phyloP scores from a whole-genome alignment of 2,797 vertebrate genomes.

The Aselliscus stoliczkanus region DNA sequence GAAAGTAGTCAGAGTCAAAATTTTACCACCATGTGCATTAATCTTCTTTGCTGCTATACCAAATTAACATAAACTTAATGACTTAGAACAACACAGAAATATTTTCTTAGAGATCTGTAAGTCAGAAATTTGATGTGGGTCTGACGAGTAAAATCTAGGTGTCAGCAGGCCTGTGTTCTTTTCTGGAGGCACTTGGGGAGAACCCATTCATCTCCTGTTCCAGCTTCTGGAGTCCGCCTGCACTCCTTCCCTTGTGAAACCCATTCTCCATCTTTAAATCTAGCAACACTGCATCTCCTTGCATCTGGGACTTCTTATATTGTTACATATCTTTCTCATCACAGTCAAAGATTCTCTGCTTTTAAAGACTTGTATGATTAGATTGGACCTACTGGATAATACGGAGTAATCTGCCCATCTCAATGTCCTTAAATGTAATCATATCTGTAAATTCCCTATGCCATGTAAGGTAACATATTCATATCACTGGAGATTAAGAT shows the following conservation, averaged over 20 bases:
- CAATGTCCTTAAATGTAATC: background rate
- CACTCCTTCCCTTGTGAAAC: background rate
- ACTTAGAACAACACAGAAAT: background rate
- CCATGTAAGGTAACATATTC: background rate
- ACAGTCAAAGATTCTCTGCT: background rate
- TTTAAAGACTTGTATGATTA: background rate
- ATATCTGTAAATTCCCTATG: background rate
- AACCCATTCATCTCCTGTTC: background rate
- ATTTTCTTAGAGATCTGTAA: background rate
- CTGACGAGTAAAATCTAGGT: background rate
- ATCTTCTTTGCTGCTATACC: background rate
- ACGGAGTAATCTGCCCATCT: background rate
- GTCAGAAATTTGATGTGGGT: background rate
- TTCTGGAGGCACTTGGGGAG: background rate
- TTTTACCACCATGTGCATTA: background rate
- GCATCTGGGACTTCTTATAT: background rate
- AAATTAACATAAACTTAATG: background rate
- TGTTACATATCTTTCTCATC: background rate
- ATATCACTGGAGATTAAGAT: background rate
- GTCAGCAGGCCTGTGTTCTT: background rate
- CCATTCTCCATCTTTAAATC: background rate
- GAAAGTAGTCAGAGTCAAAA: background rate
- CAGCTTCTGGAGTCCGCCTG: background rate
- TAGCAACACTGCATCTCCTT: background rate
- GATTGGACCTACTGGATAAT: background rate